Base-by-base conservation (phyloP, 1,140 invertebrate genomes). In the Lordiphosa stackelbergi region DNA sequence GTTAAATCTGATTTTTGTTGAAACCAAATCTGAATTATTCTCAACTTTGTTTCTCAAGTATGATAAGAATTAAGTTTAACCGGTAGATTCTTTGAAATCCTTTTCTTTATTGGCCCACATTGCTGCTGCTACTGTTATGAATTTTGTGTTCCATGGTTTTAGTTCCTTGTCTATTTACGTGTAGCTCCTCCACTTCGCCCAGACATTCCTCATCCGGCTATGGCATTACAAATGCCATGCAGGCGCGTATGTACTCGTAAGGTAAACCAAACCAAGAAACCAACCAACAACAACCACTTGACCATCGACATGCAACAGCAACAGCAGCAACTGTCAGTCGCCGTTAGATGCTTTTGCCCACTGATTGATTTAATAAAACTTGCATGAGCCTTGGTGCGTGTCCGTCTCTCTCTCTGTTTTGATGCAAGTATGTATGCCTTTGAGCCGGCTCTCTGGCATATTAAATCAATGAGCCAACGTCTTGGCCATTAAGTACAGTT, bases 351-450 rank as follows among this genome's bases (percentile, higher is more conserved):
- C 68, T 28, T 59, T 61, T 69, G 65, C 62, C 77, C 64, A 69
- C 77, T 83, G 77, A 83, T 83, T 83, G 77, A 83, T 83, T 83
- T 75, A 77, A 83, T 83, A 81, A 83, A 81, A 83, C 43, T 83
- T 83, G 72, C 75, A 77, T 65, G 72, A 71, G 73, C 41, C 35
- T 53, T 53, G 19, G 13, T 52, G 46, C 46, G 12, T 36, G 13
- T 38, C 54, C 16, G 37, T 46, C 16, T 62, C 59, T 41, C 36
- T 56, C 40, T 24, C 13, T 43, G 22, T 5, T 24, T 24, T 24
- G 22, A 8, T 52, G 9, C 28, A 24, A 12, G 28, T 31, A 31
- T 31, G 28, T 31, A 51, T 41, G 62, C 68, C 71, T 73, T 57
- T 66, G 56, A 56, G 58, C 59, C 49, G 38, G 34, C 57, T 52